A percentile compares a stretch with the other conserved stretches of the same genome.
Conservation (phyloP, 2,888 invertebrate genomes). For the Heliconius hortense region DNA sequence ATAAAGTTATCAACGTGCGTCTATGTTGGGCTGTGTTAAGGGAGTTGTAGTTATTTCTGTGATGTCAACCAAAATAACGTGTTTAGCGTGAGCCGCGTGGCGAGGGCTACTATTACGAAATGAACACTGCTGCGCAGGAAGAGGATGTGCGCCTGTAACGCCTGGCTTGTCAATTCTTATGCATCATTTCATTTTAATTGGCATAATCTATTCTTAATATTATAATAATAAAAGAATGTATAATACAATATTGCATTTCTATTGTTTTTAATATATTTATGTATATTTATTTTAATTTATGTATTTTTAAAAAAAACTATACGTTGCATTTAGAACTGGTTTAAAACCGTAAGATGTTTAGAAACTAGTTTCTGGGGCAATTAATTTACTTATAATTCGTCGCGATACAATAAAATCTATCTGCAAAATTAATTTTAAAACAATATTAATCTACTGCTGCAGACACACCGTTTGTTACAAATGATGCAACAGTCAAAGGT, state of each 20-base stretch:
- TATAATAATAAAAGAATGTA: background rate
- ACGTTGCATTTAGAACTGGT: conserved; percentile 30
- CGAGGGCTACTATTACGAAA: conserved; percentile 74
- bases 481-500: conserved; percentile 32
- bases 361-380: conserved; percentile 34
- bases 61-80: conserved; percentile 78
- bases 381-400: conserved; percentile 25
- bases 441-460: conserved; percentile 1
- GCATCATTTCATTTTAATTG: conserved; percentile 49
- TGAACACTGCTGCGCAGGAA: conserved; percentile 62
- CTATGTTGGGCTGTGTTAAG: conserved; percentile 67
- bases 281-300: conserved; percentile 20
- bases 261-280: background rate
- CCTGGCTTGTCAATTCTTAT: conserved; percentile 47
- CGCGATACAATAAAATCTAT: conserved; percentile 14
- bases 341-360: conserved; percentile 27
- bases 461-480: conserved; percentile 23
- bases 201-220: conserved; percentile 19
- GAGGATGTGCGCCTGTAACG: conserved; percentile 62
- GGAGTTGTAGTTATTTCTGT: conserved; percentile 78
- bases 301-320: conserved; percentile 30
- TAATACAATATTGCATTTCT: background rate
- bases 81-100: conserved; percentile 51
- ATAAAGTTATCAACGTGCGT: conserved; percentile 77
- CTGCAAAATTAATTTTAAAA: conserved; percentile 22